phyloP scores from a whole-genome alignment of 2,113 vertebrate genomes.

The Geothlypis trichas region DNA sequence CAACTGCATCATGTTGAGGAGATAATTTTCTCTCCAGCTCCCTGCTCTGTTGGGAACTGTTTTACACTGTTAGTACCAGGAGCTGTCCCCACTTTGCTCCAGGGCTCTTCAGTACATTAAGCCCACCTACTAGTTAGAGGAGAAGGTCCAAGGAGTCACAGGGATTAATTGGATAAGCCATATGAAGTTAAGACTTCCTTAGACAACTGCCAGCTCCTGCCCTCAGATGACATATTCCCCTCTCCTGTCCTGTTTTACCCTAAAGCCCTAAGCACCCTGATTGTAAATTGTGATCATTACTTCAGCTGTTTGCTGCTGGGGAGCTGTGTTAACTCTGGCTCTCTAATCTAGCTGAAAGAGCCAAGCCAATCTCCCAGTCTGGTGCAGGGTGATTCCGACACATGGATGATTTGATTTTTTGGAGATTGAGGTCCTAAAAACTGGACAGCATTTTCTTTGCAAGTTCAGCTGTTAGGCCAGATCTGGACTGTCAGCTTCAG shows the following conservation, averaged over 20 bases:
- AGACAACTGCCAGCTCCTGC: not conserved
- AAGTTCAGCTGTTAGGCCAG: not conserved
- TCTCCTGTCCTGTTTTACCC: not conserved
- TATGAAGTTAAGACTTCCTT: not conserved
- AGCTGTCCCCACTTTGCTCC: not conserved
- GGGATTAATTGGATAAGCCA: not conserved
- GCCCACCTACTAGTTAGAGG: not conserved
- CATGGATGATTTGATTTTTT: not conserved
- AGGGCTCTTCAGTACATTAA: not conserved
- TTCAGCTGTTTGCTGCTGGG: not conserved
- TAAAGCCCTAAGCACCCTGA: not conserved
- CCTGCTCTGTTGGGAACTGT: conserved; percentile 8
- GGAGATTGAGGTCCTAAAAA: not conserved
- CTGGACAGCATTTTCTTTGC: not conserved
- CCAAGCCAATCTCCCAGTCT: not conserved
- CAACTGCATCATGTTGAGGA: not conserved
- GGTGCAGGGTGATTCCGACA: not conserved
- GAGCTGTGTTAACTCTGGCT: not conserved
- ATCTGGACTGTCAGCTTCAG: not conserved
- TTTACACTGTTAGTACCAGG: not conserved
- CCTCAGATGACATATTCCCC: not conserved
- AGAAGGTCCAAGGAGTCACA: not conserved
- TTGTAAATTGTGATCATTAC: not conserved
- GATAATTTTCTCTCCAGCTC: not conserved
- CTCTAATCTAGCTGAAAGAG: not conserved